These are phyloP conservation scores for Teleiodes luculella DNA, from an alignment of 2,888 invertebrate species.

Conservation along the genomic window DNA sequence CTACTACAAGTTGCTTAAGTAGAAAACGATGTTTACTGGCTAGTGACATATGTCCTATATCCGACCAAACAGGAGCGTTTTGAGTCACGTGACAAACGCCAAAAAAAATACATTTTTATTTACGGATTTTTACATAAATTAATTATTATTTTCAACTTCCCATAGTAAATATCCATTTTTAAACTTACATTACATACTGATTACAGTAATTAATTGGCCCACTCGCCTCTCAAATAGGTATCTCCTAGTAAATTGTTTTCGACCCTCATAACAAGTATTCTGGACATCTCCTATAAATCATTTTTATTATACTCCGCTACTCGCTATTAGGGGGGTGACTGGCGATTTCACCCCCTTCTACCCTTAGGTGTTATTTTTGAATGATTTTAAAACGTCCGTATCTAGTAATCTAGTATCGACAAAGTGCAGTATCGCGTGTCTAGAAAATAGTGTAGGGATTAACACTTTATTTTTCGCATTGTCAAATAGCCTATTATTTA, in stretches of 20 bases:
- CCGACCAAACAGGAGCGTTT: too few species aligned
- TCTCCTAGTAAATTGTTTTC: conserved; percentile 71
- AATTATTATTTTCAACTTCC: too few species aligned
- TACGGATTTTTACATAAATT: too few species aligned
- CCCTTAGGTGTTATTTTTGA: conserved; percentile 43
- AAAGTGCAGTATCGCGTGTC: conserved; percentile 65
- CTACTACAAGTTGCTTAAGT: too few species aligned
- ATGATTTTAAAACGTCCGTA: conserved; percentile 57
- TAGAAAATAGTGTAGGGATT: conserved; percentile 29
- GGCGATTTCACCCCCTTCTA: conserved; percentile 41
- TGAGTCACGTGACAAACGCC: too few species aligned
- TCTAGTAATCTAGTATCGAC: conserved; percentile 45
- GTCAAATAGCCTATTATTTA: too few species aligned
- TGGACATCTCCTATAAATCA: conserved; percentile 74
- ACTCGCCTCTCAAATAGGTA: conserved; percentile 36
- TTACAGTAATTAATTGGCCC: conserved; percentile 48
- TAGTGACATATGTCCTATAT: too few species aligned
- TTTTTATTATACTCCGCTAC: conserved; percentile 59
- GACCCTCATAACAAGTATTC: conserved; percentile 61
- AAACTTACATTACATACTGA: too few species aligned
- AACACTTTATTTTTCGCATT: too few species aligned
- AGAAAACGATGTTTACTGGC: too few species aligned
- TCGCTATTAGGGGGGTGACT: conserved; percentile 50
- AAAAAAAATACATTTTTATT: too few species aligned
- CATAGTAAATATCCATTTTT: too few species aligned